Base-by-base conservation (phyloP, 1,140 invertebrate genomes). In the Drosophila lini region DNA sequence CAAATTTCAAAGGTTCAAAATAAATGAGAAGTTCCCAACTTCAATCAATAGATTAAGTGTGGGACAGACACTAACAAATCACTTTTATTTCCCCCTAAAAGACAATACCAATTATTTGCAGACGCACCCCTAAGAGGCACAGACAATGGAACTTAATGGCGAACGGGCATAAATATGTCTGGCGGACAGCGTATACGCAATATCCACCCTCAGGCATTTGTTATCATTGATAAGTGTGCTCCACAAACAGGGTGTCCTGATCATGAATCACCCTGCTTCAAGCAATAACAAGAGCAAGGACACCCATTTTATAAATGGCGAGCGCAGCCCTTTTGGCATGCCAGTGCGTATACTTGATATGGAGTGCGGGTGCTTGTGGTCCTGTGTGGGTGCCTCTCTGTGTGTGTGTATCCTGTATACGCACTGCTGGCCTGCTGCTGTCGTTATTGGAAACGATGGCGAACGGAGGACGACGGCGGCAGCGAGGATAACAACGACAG, bases 221-320 rank as follows among this genome's bases (percentile, higher is more conserved):
- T 77, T 86, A 83, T 88, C 83, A 86, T 80, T 69, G 61, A 73
- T 71, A 88, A 86, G 67, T 76, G 58, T 45, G 81, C 65, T 67
- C n/a, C 31, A 38, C 7, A 48, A 65, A 84, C 64, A 78, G 81
- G 81, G 81, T 86, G 62, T 7, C 4, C 22, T 0, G 16, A 10
- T n/a, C 9, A 8, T 31, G 48, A 13, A 28, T 28, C 47, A 15
- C 10, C 2, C 28, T 16, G 3, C 3, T 22, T 0, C 9, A 4
- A 42, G 31, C 5, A 13, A 22, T 22, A 57, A 38, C 40, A 50
- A 52, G 8, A 34, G 38, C 3, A 9, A 13, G 36, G 67, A 47
- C 82, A 83, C 83, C 76, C 83, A 59, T 36, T 86, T 38, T 10
- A 25, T 9, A 53, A 53, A 74, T n/a, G 19, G 2, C 4, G 4